A percentile compares a stretch with the other conserved stretches of the same genome.
Conservation (phyloP, 2,113 vertebrate species). For the Platichthys stellatus region DNA sequence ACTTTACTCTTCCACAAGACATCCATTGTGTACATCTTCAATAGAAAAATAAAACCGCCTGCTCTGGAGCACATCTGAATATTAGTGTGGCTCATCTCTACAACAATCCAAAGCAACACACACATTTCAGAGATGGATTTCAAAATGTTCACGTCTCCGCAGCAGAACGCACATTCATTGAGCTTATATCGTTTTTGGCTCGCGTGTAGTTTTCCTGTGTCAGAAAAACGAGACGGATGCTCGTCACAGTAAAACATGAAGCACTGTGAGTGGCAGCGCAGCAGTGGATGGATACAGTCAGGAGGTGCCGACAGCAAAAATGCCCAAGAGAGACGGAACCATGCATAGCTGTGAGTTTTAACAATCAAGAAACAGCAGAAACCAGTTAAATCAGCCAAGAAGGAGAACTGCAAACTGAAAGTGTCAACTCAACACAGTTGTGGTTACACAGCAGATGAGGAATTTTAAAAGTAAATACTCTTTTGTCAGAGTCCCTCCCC, state of each 20-base stretch:
- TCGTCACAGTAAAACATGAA: slow-evolving; percentile 47
- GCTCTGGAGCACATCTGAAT: slow-evolving; percentile 64
- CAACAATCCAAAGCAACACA: slow-evolving; percentile 40
- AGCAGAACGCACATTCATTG: slow-evolving; percentile 62
- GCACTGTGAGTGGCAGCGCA: slow-evolving; percentile 26
- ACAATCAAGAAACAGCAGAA: slow-evolving; percentile 17
- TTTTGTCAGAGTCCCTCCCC: slow-evolving; percentile 16
- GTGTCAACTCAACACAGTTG: neutral
- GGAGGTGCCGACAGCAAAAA: slow-evolving; percentile 22
- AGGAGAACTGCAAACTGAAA: slow-evolving; percentile 36
- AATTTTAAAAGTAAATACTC: slow-evolving; percentile 27
- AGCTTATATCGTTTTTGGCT: slow-evolving; percentile 64
- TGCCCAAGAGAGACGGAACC: slow-evolving; percentile 44
- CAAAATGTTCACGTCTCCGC: slow-evolving; percentile 32
- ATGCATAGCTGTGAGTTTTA: slow-evolving; percentile 63
- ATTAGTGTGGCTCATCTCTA: slow-evolving; percentile 56
- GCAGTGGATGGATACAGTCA: slow-evolving; percentile 32
- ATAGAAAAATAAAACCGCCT: slow-evolving; percentile 83
- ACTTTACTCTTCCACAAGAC: slow-evolving; percentile 80
- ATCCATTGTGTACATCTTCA: slow-evolving; percentile 71
- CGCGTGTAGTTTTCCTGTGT: slow-evolving; percentile 22
- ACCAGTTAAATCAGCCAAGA: slow-evolving; percentile 28
- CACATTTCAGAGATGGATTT: slow-evolving; percentile 61
- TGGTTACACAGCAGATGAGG: slow-evolving; percentile 32
- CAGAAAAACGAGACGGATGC: slow-evolving; percentile 29